These are phyloP conservation scores for Scomberomorus guttatus DNA, from an alignment of 2,797 vertebrate species.

Conservation along the genomic window DNA sequence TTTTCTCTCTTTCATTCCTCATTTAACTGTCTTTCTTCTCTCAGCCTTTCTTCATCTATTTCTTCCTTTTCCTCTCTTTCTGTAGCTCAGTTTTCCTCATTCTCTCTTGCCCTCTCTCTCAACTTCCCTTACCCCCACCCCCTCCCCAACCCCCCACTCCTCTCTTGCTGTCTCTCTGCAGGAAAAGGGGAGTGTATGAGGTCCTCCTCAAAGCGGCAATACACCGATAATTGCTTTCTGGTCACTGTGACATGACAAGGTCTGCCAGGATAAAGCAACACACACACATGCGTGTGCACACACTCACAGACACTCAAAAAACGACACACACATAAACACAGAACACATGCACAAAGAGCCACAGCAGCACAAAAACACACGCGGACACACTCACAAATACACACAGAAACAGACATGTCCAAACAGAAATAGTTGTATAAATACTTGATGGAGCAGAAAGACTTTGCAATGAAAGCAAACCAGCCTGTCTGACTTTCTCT, in stretches of 20 bases:
- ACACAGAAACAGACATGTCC: slow-evolving; percentile 46
- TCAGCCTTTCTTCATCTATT: slow-evolving; percentile 14
- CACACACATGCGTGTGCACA: slow-evolving; percentile 1
- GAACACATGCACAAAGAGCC: slow-evolving; percentile 20
- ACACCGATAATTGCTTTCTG: slow-evolving; percentile 85
- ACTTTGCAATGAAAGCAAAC: slow-evolving; percentile 52
- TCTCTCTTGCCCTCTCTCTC: slow-evolving; percentile 21
- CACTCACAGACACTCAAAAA: neutral
- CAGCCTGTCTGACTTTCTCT: slow-evolving; percentile 49
- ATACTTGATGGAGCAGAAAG: slow-evolving; percentile 62
- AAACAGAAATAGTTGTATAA: slow-evolving; percentile 60
- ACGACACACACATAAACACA: slow-evolving; percentile 24
- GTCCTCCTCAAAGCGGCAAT: slow-evolving; percentile 75
- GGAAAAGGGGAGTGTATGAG: slow-evolving; percentile 62
- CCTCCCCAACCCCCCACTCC: slow-evolving; percentile 23
- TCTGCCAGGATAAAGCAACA: slow-evolving; percentile 68
- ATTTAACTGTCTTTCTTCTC: slow-evolving; percentile 22
- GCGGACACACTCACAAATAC: slow-evolving; percentile 39
- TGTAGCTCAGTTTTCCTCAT: slow-evolving; percentile 25
- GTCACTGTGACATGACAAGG: slow-evolving; percentile 85
- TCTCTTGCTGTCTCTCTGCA: slow-evolving; percentile 50
- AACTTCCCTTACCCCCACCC: slow-evolving; percentile 5
- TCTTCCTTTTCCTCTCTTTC: slow-evolving; percentile 29
- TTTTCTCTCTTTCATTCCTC: slow-evolving; percentile 49
- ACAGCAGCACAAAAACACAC: slow-evolving; percentile 25